These are phyloP conservation scores for Anomalospiza imberbis DNA, from an alignment of 2,797 vertebrate species.

Conservation along the genomic window DNA sequence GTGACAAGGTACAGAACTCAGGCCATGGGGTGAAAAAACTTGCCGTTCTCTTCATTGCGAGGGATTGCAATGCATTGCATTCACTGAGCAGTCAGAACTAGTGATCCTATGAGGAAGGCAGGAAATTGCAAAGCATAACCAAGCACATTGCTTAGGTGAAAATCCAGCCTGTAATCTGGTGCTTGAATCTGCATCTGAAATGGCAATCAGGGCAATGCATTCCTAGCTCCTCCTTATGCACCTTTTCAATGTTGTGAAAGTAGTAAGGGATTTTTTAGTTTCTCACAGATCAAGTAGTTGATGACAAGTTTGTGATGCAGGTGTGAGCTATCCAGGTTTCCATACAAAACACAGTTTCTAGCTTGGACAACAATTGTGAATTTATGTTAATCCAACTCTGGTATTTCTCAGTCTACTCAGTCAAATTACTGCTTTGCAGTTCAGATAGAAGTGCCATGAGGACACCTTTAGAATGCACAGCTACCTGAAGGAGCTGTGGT, in stretches of 20 bases:
- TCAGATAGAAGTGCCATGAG: neutral
- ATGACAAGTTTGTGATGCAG: neutral
- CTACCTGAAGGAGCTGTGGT: neutral
- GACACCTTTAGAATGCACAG: neutral
- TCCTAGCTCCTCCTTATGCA: neutral
- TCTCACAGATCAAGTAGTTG: neutral
- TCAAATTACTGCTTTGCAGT: neutral
- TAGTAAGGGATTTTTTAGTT: neutral
- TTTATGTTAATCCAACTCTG: neutral
- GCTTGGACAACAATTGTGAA: neutral
- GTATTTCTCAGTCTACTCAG: neutral
- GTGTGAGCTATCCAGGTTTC: neutral
- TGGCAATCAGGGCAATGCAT: neutral
- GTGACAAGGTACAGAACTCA: neutral
- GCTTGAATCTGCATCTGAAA: neutral
- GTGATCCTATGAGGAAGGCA: neutral
- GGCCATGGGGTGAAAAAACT: neutral
- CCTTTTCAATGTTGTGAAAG: neutral
- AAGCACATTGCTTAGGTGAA: neutral
- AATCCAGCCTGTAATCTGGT: neutral
- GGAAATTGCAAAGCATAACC: neutral
- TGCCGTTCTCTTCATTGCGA: neutral
- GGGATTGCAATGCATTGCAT: neutral
- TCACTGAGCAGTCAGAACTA: neutral
- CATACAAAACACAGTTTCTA: neutral